Conservation (phyloP, 1,140 invertebrate genomes). For the Musca domestica region DNA sequence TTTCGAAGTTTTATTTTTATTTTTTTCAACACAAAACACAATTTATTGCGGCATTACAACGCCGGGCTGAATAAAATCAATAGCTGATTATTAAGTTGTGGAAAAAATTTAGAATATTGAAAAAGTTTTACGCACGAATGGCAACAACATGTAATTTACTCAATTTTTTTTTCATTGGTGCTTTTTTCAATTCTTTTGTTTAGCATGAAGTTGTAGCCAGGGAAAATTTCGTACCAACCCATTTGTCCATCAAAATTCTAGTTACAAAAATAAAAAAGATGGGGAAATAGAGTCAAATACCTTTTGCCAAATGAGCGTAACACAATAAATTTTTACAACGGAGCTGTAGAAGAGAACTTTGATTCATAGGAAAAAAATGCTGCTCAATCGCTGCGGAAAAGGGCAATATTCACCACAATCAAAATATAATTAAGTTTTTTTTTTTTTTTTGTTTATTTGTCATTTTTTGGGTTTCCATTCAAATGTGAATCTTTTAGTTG, state of each 20-base stretch:
- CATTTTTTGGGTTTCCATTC: too few species aligned
- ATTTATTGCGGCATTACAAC: too few species aligned
- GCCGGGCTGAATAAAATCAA: too few species aligned
- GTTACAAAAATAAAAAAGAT: too few species aligned
- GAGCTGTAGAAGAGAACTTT: not conserved
- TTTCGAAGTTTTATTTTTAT: too few species aligned
- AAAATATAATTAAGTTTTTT: not conserved
- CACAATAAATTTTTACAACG: constrained; percentile 1
- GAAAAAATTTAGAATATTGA: not conserved
- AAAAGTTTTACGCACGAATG: constrained; percentile 11
- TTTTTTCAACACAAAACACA: too few species aligned
- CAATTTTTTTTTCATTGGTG: not conserved
- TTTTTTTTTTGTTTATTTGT: too few species aligned
- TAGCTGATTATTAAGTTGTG: too few species aligned
- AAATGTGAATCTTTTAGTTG: too few species aligned
- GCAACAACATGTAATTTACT: not conserved
- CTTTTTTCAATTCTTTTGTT: not conserved
- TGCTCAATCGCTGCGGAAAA: not conserved
- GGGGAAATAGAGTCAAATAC: not conserved
- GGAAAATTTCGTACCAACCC: not conserved
- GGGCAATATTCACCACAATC: not conserved
- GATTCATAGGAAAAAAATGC: not conserved
- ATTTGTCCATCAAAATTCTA: constrained; percentile 7
- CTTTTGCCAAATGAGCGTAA: constrained; percentile 8
- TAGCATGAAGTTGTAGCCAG: not conserved